Conservation (phyloP, 2,797 vertebrate species). For the Oreortyx pictus region DNA sequence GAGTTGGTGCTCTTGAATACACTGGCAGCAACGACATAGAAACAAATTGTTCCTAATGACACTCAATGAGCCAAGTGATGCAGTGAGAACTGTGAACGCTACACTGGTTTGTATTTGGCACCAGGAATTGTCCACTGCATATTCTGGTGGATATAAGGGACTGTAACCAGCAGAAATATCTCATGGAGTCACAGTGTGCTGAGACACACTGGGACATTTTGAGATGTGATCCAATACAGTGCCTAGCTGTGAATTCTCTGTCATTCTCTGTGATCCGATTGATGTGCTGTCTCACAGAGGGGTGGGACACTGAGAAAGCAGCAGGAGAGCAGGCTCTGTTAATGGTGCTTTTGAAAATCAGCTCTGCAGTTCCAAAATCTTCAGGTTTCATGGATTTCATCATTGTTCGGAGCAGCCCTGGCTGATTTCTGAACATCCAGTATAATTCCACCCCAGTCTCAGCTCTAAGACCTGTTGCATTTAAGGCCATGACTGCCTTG, state of each 20-base stretch:
- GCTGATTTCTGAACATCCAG: background rate
- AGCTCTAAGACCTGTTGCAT: background rate
- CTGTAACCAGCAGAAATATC: background rate
- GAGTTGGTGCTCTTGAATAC: background rate
- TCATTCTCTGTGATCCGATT: background rate
- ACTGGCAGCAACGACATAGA: background rate
- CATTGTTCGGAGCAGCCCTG: background rate
- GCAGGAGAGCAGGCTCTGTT: background rate
- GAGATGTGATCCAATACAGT: background rate
- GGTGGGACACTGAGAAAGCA: background rate
- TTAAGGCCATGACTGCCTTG: rapidly evolving
- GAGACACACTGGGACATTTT: background rate
- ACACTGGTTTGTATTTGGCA: background rate
- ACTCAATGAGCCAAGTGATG: background rate
- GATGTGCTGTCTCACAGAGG: background rate
- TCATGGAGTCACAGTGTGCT: background rate
- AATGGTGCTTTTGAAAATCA: background rate
- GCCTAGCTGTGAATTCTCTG: background rate
- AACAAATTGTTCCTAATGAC: background rate
- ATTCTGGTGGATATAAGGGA: background rate
- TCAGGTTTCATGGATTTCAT: background rate
- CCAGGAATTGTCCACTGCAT: background rate
- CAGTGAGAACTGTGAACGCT: background rate
- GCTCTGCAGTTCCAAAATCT: background rate
- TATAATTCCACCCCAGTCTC: background rate